Evolutionary conservation across 2,888 invertebrate genomes (phyloP).

Genomic region (Coleophora deauratella): DNA sequence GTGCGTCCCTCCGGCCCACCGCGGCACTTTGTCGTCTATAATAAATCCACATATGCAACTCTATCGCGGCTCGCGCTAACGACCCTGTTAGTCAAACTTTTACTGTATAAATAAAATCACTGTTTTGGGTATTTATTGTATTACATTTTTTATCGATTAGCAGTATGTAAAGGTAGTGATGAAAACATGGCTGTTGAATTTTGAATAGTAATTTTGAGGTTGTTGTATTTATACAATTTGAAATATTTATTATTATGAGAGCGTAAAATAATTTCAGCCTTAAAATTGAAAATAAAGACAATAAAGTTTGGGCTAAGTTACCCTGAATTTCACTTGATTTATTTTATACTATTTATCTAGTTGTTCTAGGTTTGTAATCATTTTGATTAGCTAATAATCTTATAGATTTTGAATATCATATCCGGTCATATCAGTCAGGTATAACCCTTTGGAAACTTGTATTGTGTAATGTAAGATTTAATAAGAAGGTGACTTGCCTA

Average conservation of each 20-base stretch:
- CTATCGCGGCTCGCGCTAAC: constrained; percentile 5
- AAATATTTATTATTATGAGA: constrained; percentile 24
- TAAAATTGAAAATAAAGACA: constrained; percentile 48
- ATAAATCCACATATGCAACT: constrained; percentile 21
- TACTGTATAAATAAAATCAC: constrained; percentile 28
- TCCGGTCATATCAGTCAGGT: no score
- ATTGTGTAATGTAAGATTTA: no score
- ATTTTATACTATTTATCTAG: no score
- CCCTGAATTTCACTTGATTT: not conserved
- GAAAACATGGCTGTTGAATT: constrained; percentile 69
- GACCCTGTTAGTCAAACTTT: constrained; percentile 18
- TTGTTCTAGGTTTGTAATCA: no score
- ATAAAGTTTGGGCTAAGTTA: constrained; percentile 28
- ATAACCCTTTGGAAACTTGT: no score
- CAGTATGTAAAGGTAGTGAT: constrained; percentile 53
- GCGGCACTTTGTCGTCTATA: constrained; percentile 48
- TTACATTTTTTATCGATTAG: constrained; percentile 21
- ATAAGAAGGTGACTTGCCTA: no score
- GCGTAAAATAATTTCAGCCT: constrained; percentile 30
- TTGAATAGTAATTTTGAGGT: constrained; percentile 53
- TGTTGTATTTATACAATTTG: constrained; percentile 46
- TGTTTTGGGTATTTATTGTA: constrained; percentile 21
- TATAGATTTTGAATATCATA: no score
- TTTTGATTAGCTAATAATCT: no score
- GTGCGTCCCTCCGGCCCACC: constrained; percentile 60